phyloP scores from a whole-genome alignment of 2,797 vertebrate species.

The Heteromormyrus szaboi region DNA sequence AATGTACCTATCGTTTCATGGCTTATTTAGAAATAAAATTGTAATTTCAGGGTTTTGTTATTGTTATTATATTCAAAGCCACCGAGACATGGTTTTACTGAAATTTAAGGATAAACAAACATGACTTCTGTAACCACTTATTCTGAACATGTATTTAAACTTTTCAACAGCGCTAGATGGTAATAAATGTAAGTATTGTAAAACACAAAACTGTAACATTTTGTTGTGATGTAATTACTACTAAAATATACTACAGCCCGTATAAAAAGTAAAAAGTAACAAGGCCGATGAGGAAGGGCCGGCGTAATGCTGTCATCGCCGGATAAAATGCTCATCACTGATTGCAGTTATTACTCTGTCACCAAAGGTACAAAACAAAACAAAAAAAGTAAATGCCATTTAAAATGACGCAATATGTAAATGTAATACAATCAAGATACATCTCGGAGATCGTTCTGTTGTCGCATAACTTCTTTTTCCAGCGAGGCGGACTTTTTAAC shows the following conservation, averaged over 20 bases:
- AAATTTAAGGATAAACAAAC: background rate
- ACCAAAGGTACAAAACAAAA: background rate
- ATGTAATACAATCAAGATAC: background rate
- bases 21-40: background rate
- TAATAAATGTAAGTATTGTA: background rate
- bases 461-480: background rate
- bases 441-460: background rate
- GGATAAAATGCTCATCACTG: background rate
- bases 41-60: background rate
- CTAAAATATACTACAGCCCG: background rate
- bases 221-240: background rate
- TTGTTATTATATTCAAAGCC: background rate
- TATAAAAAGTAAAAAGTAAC: background rate
- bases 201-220: background rate
- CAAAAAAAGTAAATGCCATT: background rate
- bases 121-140: background rate
- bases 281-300: background rate
- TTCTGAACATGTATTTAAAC: background rate
- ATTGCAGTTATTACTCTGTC: background rate
- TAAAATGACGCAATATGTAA: background rate
- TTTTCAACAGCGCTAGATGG: background rate
- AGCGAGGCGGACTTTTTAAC: background rate
- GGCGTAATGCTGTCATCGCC: background rate
- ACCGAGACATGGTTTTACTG: background rate
- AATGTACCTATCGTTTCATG: background rate